Base-by-base conservation (phyloP, 1,140 invertebrate species). In the Rhynchophorus ferrugineus region DNA sequence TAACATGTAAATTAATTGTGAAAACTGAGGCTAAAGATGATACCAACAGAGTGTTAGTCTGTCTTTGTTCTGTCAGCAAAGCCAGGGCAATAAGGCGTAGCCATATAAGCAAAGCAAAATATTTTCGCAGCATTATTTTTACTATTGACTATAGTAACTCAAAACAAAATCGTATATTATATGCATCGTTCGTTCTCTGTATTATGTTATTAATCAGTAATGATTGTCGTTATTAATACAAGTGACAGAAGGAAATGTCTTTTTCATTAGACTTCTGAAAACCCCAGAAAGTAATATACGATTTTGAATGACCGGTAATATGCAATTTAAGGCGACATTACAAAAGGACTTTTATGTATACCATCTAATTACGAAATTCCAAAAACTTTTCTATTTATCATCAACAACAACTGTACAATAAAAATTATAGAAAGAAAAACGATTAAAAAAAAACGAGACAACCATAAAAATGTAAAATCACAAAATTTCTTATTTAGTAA, bases 361-460 rank as follows among this genome's bases (percentile, higher is more conserved):
- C 35, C 18, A 48, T 54, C 44, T 47, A 54, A 36, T 1, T 41
- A 33, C 39, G 37, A 54, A 50, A 57, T n/a, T 38, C 34, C 29
- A 24, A 52, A 53, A 58, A 49, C 29, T 49, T 52, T 49, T 58
- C 42, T 48, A 53, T 56, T 54, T 57, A 62, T 61, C 61, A 62
- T 62, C 63, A 63, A 65, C 61, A 65, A 65, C 63, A 63, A 65
- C 55, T 56, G 59, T 63, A 65, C 51, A 63, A 59, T 59, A 54
- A 61, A 56, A 57, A 47, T 51, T 7, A 35, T n/a, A 49, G 60
- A 58, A 60, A 45, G 11, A 5, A 29, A 41, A 49, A 54, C 29
- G 33, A 37, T 43, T 35, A 13, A 56, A 49, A 52, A n/a, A n/a
- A n/a, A n/a, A n/a, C n/a, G n/a, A n/a, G n/a, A 48, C 24, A 53